Percentiles rank a stretch among this genome's conserved stretches.
These are phyloP conservation scores for Drosophila seguyi DNA, from an alignment of 1,140 invertebrate genomes.

Conservation along the genomic window DNA sequence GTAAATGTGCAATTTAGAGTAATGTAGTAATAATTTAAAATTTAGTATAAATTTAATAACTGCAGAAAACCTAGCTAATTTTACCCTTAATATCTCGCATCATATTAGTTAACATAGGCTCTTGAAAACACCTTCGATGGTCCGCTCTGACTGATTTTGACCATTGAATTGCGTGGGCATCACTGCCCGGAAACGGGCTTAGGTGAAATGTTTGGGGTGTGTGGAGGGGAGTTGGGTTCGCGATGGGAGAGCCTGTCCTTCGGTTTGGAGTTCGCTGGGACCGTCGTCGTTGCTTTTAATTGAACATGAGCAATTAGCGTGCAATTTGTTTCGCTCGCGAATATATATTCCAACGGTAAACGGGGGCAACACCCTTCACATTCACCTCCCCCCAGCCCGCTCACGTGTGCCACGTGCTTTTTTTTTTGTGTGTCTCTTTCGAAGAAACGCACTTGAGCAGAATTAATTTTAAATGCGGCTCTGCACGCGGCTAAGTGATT, in stretches of 20 bases:
- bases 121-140: background rate
- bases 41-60: background rate
- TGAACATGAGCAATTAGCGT: conserved; percentile 85
- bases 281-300: conserved; percentile 65
- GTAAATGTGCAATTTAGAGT: no score
- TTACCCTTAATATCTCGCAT: no score
- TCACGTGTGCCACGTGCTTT: conserved; percentile 67
- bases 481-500: conserved; percentile 83
- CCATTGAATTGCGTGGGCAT: conserved; percentile 6
- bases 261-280: conserved; percentile 32
- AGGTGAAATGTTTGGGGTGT: conserved; percentile 12
- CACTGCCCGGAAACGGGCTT: conserved; percentile 13
- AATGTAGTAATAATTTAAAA: background rate
- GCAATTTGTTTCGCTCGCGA: conserved; percentile 80
- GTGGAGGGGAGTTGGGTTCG: conserved; percentile 7
- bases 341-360: conserved; percentile 65
- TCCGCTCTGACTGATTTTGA: background rate
- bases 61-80: no score
- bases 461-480: conserved; percentile 84
- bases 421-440: conserved; percentile 39
- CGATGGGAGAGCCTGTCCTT: conserved; percentile 16
- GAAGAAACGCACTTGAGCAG: conserved; percentile 82
- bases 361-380: conserved; percentile 22
- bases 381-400: background rate
- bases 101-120: background rate